Conservation (phyloP, 2,888 invertebrate genomes). For the Danaus chrysippus region DNA sequence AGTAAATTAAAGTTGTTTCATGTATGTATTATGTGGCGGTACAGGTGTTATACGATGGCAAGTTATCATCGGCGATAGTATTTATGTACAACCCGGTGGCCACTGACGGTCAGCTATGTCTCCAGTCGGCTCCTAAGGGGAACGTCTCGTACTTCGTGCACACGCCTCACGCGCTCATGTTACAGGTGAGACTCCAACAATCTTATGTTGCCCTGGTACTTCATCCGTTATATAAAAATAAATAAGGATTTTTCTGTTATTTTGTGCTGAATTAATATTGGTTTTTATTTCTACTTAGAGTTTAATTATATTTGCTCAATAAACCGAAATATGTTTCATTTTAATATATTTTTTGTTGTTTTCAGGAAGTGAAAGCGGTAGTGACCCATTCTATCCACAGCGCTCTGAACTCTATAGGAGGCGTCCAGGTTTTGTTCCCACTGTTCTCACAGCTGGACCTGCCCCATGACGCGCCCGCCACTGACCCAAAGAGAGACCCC, state of each 20-base stretch:
- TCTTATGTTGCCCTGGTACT: constrained; percentile 40
- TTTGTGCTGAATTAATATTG: too few relatives aligned
- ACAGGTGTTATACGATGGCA: constrained; percentile 98
- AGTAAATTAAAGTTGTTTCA: background rate
- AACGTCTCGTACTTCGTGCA: constrained; percentile 99
- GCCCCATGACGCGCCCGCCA: constrained; percentile 89
- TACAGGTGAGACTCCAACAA: constrained; percentile 83
- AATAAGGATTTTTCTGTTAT: too few relatives aligned
- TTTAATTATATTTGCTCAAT: too few relatives aligned
- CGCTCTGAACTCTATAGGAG: constrained; percentile 98
- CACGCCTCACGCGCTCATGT: constrained; percentile 99
- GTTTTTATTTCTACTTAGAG: too few relatives aligned
- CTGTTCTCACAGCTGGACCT: constrained; percentile 98
- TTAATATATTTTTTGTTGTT: constrained; percentile 34
- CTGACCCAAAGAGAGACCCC: constrained; percentile 91
- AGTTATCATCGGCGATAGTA: constrained; percentile 96
- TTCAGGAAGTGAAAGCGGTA: constrained; percentile 98
- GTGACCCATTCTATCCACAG: constrained; percentile 99
- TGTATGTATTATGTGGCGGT: constrained; percentile 6
- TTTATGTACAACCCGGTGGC: constrained; percentile 99
- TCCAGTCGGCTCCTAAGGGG: constrained; percentile 98
- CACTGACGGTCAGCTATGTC: constrained; percentile 98
- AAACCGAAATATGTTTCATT: background rate
- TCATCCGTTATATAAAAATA: background rate
- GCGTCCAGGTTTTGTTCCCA: constrained; percentile 98